Evolutionary conservation across 2,888 invertebrate genomes (phyloP).

Genomic region (Onchidella celtica): DNA sequence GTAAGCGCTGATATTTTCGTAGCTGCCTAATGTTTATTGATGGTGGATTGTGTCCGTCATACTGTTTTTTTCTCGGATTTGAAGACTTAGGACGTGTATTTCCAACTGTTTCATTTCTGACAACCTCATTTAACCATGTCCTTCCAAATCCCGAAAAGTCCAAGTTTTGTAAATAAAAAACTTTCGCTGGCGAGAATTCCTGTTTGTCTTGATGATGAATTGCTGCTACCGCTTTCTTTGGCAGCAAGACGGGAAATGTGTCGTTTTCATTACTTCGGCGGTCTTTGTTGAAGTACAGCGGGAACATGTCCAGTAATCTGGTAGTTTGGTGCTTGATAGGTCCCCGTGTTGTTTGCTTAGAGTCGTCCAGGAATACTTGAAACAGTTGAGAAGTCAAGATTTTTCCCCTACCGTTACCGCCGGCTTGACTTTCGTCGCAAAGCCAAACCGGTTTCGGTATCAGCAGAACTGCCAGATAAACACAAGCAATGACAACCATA

Average conservation of each 20-base stretch:
- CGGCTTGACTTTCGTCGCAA: too few relatives aligned
- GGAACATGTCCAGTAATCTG: constrained; percentile 1
- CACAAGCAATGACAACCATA: not conserved
- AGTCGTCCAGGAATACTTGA: too few relatives aligned
- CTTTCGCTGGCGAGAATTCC: not conserved
- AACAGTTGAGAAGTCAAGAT: too few relatives aligned
- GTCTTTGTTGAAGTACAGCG: not conserved
- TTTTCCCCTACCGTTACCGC: too few relatives aligned
- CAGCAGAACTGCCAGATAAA: not conserved
- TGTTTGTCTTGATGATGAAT: not conserved
- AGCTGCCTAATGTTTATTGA: too few relatives aligned
- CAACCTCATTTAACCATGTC: constrained; percentile 14
- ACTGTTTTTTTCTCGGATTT: not conserved
- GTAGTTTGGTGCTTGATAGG: too few relatives aligned
- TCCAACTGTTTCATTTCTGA: not conserved
- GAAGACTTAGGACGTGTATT: too few relatives aligned
- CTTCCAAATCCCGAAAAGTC: constrained; percentile 29
- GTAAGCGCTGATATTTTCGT: not conserved
- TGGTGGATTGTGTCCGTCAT: not conserved
- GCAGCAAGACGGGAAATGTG: too few relatives aligned
- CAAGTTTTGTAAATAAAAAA: constrained; percentile 17
- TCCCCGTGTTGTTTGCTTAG: too few relatives aligned
- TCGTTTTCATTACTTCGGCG: too few relatives aligned
- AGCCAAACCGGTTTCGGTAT: constrained; percentile 21
- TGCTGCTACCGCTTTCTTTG: not conserved